phyloP scores from a whole-genome alignment of 2,113 vertebrate species.

The Proterorhinus semilunaris region DNA sequence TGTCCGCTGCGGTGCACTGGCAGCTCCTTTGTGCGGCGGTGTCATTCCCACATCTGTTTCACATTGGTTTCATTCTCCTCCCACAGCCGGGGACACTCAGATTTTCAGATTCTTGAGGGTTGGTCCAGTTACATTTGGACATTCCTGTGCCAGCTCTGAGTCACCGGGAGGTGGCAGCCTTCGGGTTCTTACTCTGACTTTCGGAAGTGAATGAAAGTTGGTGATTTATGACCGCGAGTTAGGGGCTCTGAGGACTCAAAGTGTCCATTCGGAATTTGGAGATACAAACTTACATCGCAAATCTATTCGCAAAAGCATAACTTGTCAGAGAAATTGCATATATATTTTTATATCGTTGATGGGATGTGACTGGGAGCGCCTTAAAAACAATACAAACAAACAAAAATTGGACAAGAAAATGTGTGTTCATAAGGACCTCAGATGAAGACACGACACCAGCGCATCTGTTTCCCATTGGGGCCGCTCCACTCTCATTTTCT shows the following conservation, averaged over 20 bases:
- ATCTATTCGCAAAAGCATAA: no score
- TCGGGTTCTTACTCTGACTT: not conserved
- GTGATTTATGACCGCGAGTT: not conserved
- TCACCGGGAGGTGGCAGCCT: not conserved
- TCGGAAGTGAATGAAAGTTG: not conserved
- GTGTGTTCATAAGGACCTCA: not conserved
- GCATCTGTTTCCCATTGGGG: not conserved
- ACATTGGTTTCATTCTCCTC: constrained; percentile 43
- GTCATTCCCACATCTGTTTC: constrained; percentile 69
- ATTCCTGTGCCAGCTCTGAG: constrained; percentile 25
- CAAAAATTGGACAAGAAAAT: not conserved
- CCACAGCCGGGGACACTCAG: constrained; percentile 9
- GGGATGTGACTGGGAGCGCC: no score
- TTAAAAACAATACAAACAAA: no score
- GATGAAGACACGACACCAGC: not conserved
- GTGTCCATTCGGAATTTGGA: not conserved
- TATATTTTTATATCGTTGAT: no score
- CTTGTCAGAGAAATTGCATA: no score
- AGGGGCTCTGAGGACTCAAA: not conserved
- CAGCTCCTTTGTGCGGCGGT: no score
- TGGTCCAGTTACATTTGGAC: constrained; percentile 36
- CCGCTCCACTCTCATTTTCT: not conserved
- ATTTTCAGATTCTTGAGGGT: constrained; percentile 22
- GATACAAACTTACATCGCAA: no score
- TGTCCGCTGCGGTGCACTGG: no score